Conservation (phyloP, 2,888 invertebrate genomes). For the Scelioninae gen. 1 region DNA sequence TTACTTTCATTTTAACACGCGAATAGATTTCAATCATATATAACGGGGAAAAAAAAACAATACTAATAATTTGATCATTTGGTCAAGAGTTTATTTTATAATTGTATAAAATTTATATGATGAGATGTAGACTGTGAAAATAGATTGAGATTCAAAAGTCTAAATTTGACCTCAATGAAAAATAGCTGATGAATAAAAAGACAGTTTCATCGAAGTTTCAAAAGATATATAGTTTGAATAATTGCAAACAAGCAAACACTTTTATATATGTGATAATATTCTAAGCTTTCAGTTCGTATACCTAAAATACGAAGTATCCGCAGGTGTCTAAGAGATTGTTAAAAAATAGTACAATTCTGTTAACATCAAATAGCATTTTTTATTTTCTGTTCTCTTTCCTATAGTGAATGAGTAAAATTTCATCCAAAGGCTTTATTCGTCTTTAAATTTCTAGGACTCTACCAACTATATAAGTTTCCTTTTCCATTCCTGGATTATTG, state of each 20-base stretch:
- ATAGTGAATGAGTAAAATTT: slow-evolving; percentile 63
- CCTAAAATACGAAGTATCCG: slow-evolving; percentile 43
- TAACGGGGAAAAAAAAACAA: neutral
- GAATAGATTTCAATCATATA: neutral
- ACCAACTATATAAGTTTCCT: slow-evolving; percentile 46
- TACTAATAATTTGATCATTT: neutral
- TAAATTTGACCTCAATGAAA: slow-evolving; percentile 14
- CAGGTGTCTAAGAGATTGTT: slow-evolving; percentile 66
- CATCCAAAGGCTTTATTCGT: slow-evolving; percentile 67
- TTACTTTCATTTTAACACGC: neutral
- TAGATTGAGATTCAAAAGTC: neutral
- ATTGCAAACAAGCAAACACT: slow-evolving; percentile 58
- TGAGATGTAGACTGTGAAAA: slow-evolving; percentile 34
- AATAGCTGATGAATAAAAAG: slow-evolving; percentile 32
- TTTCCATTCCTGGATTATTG: slow-evolving; percentile 53
- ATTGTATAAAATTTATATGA: slow-evolving; percentile 1
- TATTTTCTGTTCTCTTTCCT: slow-evolving; percentile 34
- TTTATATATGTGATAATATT: slow-evolving; percentile 57
- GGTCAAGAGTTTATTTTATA: neutral
- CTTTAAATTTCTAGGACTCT: slow-evolving; percentile 58
- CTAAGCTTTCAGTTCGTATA: slow-evolving; percentile 62
- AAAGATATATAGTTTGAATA: slow-evolving; percentile 50
- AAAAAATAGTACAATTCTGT: slow-evolving; percentile 68
- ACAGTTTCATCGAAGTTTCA: slow-evolving; percentile 43
- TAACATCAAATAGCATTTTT: slow-evolving; percentile 65